Base-by-base conservation (phyloP, 1,140 invertebrate species). In the Pteromalus puparum region DNA sequence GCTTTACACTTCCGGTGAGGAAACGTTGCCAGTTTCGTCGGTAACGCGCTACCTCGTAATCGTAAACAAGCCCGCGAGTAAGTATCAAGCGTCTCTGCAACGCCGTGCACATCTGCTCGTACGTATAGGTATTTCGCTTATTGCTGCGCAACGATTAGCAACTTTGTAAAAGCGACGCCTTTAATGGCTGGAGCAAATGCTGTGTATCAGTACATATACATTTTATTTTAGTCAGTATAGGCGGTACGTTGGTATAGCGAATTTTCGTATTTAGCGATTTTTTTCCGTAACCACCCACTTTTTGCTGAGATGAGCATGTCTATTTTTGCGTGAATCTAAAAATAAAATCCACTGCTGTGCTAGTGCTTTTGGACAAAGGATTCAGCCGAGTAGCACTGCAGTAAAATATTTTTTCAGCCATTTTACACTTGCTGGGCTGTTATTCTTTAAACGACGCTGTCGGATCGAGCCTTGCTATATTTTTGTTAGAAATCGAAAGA, bases 21-120 rank as follows among this genome's bases (percentile, higher is more conserved):
- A 77, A 61, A 61, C 46, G 46, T 6, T 61, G 75, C 48, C 75
- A 77, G 75, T 77, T 77, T 53, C 46, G 75, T 6, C 75, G 48
- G 38, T 9, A 61, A 15, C 46, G 48, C 74, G 4, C 15, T 30
- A 34, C 72, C 5, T 26, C 74, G 42, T 24, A 70, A 70, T 24
- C 42, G 74, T 48, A 48, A 76, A 76, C 38, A n/a, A 26, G 1
- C 46, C n/a, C 46, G 48, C 10, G 48, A 76, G 42, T 61, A 77
- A 77, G n/a, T n/a, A n/a, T n/a, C 48, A 65, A 74, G 26, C 30
- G 24, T 73, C 18, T 73, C 21, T 24, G 21, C n/a, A 2, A 34
- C 30, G n/a, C 67, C 24, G 38, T 3, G 34, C 26, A 21, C 72
- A 74, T 74, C 72, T 74, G 72, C 72, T 74, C 30, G 6, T 74